These are phyloP conservation scores for Ctenopoma kingsleyae DNA, from an alignment of 2,797 vertebrate genomes.

Conservation along the genomic window DNA sequence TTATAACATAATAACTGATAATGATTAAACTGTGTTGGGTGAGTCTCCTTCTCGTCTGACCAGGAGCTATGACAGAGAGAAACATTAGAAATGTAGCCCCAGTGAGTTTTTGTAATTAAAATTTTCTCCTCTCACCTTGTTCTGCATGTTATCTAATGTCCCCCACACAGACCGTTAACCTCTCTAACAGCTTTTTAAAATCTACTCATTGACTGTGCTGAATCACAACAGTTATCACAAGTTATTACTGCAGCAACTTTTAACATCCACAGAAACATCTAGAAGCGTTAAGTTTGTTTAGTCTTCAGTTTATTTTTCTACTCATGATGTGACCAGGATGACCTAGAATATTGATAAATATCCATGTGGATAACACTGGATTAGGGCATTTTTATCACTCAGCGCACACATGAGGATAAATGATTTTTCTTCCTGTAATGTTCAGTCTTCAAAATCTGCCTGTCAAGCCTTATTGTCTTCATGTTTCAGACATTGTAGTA, in stretches of 20 bases:
- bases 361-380: constrained; percentile 26
- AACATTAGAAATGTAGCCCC: constrained; percentile 8
- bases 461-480: constrained; percentile 11
- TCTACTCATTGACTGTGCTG: constrained; percentile 9
- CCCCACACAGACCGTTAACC: constrained; percentile 25
- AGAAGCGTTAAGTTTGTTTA: background rate
- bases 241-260: constrained; percentile 8
- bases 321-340: constrained; percentile 6
- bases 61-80: background rate
- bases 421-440: constrained; percentile 19
- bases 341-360: constrained; percentile 15
- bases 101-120: constrained; percentile 36
- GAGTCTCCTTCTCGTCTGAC: constrained; percentile 12
- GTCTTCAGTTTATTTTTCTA: constrained; percentile 8
- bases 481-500: background rate
- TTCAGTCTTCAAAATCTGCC: constrained; percentile 31
- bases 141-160: constrained; percentile 41
- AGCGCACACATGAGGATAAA: constrained; percentile 10
- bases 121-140: constrained; percentile 39
- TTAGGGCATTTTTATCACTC: constrained; percentile 33
- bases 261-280: constrained; percentile 2
- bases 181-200: constrained; percentile 17
- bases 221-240: constrained; percentile 10
- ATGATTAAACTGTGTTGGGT: background rate
- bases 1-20: background rate